Evolutionary conservation across 2,113 vertebrate species (phyloP).

Genomic region (Vireo altiloquus): DNA sequence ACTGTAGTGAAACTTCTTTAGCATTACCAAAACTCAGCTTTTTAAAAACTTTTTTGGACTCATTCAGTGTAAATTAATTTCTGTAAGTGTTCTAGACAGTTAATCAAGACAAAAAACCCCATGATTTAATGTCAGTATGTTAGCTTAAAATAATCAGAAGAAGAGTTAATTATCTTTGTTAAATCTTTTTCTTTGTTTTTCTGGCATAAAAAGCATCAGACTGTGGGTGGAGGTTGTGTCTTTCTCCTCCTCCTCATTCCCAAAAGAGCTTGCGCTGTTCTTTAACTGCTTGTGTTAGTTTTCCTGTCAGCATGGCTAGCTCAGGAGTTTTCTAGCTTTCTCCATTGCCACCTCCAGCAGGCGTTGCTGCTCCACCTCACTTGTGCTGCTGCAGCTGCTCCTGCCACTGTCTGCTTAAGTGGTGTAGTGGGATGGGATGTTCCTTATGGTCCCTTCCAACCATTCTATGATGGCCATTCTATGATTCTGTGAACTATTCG

Average conservation of each 20-base stretch:
- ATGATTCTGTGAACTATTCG: fast-evolving
- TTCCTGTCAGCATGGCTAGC: not conserved
- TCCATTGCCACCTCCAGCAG: not conserved
- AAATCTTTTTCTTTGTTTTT: not conserved
- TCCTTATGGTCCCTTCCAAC: not conserved
- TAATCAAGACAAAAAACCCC: no score
- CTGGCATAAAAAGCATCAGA: not conserved
- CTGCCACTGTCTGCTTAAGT: fast-evolving
- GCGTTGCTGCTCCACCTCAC: fast-evolving
- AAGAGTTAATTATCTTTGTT: not conserved
- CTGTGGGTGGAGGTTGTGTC: not conserved
- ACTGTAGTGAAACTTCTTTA: not conserved
- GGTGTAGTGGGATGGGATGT: not conserved
- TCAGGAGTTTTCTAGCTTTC: not conserved
- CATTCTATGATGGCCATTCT: not conserved
- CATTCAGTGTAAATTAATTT: not conserved
- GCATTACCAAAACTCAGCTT: not conserved
- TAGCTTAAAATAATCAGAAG: not conserved
- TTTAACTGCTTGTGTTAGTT: not conserved
- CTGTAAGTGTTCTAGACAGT: not conserved
- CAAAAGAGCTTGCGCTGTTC: fast-evolving
- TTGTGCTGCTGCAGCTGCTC: not conserved
- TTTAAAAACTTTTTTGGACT: not conserved
- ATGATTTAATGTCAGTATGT: not conserved
- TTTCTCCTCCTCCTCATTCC: not conserved